Evolutionary conservation across 2,888 invertebrate species (phyloP).

Genomic region (Tupiocoris notatus): DNA sequence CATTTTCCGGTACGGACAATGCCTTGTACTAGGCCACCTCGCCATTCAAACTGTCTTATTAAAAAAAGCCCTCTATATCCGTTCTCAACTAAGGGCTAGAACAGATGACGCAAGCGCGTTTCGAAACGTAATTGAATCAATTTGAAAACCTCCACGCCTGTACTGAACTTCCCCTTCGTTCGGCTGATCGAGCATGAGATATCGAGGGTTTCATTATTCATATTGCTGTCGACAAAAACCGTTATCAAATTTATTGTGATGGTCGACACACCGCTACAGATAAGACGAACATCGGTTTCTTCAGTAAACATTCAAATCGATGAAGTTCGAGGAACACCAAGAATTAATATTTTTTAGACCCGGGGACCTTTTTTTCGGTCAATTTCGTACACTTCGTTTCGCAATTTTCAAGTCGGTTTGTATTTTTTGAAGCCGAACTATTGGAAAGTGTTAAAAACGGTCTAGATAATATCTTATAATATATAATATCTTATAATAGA

Average conservation of each 20-base stretch:
- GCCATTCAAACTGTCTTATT: background rate
- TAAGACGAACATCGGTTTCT: no score
- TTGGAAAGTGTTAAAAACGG: no score
- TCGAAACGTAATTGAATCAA: background rate
- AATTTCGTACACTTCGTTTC: no score
- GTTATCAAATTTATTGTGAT: background rate
- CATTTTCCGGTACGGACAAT: background rate
- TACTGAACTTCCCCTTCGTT: background rate
- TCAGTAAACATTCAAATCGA: background rate
- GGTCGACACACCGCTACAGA: no score
- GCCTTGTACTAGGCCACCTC: background rate
- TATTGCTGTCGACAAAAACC: background rate
- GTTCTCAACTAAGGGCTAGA: background rate
- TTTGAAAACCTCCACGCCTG: background rate
- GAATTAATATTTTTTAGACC: no score
- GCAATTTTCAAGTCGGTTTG: no score
- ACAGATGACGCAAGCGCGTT: background rate
- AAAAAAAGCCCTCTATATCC: background rate
- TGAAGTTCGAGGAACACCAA: no score
- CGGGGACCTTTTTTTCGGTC: no score
- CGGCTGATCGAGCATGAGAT: background rate
- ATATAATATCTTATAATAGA: no score
- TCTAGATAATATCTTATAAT: no score
- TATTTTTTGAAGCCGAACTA: no score
- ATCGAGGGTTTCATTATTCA: background rate